phyloP scores from a whole-genome alignment of 1,140 invertebrate species.

The Papilio machaon region DNA sequence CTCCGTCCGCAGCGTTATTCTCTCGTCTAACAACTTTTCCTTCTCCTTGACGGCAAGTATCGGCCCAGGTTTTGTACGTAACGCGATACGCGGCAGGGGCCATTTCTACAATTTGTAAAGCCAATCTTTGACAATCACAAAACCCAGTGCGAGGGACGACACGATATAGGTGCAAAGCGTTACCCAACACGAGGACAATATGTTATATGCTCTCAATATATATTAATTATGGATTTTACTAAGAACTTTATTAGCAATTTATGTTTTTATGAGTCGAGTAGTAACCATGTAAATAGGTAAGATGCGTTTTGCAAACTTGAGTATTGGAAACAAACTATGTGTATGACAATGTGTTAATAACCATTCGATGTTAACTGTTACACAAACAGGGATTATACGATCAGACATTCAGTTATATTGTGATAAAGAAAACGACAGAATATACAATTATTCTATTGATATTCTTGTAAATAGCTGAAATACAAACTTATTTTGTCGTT shows the following conservation, averaged over 20 bases:
- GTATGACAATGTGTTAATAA: conserved; percentile 48
- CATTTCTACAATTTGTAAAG: conserved; percentile 81
- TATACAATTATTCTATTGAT: background rate
- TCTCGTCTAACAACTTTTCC: conserved; percentile 94
- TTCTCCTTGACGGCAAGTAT: conserved; percentile 92
- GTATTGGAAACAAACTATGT: conserved; percentile 7
- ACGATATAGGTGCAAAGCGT: conserved; percentile 59
- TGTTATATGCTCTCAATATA: conserved; percentile 25
- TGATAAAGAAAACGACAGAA: background rate
- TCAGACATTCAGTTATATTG: conserved; percentile 47
- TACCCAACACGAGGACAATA: conserved; percentile 53
- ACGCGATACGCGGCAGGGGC: conserved; percentile 89
- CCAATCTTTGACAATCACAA: conserved; percentile 75
- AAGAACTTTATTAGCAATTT: conserved; percentile 2
- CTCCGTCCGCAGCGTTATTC: conserved; percentile 92
- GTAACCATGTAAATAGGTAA: background rate
- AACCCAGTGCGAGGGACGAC: conserved; percentile 58
- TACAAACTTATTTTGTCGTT: background rate
- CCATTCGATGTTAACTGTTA: conserved; percentile 61
- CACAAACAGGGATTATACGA: conserved; percentile 55
- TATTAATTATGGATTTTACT: background rate
- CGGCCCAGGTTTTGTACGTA: conserved; percentile 90
- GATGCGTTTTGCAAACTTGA: conserved; percentile 4
- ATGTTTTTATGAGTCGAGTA: background rate
- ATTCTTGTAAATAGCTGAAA: background rate